Evolutionary conservation across 2,797 vertebrate genomes (phyloP), one percentile per base, ranked within the genome.

Genomic region (Apogon hyalosoma): DNA sequence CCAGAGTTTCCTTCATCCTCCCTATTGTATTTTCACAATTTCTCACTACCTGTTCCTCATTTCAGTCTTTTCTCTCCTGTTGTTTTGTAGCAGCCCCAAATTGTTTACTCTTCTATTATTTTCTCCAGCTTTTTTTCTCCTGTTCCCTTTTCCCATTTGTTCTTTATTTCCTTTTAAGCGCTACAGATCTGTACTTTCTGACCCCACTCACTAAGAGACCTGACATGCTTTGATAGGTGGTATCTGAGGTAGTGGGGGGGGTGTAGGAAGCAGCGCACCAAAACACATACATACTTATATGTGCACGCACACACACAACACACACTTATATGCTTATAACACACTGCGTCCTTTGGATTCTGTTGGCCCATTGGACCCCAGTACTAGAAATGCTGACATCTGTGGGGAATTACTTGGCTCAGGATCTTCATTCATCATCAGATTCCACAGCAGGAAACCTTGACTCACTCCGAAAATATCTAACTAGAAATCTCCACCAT

Each of bases 171-270:
- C 46, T 47, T 56, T 57, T 36, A 66, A 71, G 55, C 49, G 50
- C 24, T 1, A 61, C 15, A 11, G 62, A 58, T 64, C 60, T 38
- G 50, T 51, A 24, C 65, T 64, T 45, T 47, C 10, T 14, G 11
- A 59, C 74, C 64, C 47, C 55, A 61, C 70, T 73, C 56, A 70
- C 74, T 82, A 71, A 68, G 46, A 79, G 82, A 82, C 57, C 65
- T 69, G 65, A 82, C 59, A 70, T 21, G 55, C 72, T 83, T 81
- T 41, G n/a, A 67, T 80, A 65, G 69, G 62, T 63, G 64, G 60
- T 62, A 77, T 85, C 42, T 73, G 72, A 80, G 41, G 59, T 78
- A 75, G 59, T 46, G 43, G 54, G 67, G 54, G 67, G 31, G 38
- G 21, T 64, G 75, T 58, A 52, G 60, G 74, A 83, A 80, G 50